Base-by-base conservation (phyloP, 2,888 invertebrate species). In the Chymomyza procnemis region DNA sequence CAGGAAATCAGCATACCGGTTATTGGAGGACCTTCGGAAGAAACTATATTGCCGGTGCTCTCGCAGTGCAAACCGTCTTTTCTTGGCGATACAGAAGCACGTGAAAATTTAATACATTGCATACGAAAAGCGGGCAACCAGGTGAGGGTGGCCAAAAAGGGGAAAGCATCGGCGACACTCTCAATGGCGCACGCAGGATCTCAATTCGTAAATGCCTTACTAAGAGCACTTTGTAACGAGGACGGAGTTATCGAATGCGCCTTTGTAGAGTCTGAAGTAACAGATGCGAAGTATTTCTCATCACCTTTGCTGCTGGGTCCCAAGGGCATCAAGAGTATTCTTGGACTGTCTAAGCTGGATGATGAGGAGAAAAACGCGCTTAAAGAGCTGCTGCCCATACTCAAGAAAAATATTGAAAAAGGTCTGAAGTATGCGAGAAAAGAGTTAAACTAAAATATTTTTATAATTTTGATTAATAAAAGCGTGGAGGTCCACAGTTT, bases 101-200 rank as follows among this genome's bases (percentile, higher is more conserved):
- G 97, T 63, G 94, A 95, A 81, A 94, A 95, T 5, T 92, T 99
- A 62, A 97, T 97, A 0, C 93, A 93, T 82, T 94, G 98, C 88
- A 98, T 99, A 85, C 98, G 98, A 92, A 97, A 99, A 90, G 99
- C 98, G 68, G 99, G 99, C 63, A 98, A 98, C 54, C 98, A 98
- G 93, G 94, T 94, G 69, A 78, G 91, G 94, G 94, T 89, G 93
- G 99, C 99, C 9, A 99, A 99, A 92, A 98, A 97, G 34, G 99
- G 99, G 69, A 96, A 97, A 30, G 98, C 99, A 52, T 98, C 98
- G 0, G 99, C 98, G 19, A 99, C 98, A 2, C 93, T 98, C n/a
- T 98, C 97, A 3, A 99, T 98, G 99, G 99, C 98, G 0, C 97
- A 94, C 90, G 98, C 99, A 6, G 99, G 97, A 66, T 97, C 97